Base-by-base conservation (phyloP, 2,888 invertebrate genomes). In the Petrolisthes manimaculis region DNA sequence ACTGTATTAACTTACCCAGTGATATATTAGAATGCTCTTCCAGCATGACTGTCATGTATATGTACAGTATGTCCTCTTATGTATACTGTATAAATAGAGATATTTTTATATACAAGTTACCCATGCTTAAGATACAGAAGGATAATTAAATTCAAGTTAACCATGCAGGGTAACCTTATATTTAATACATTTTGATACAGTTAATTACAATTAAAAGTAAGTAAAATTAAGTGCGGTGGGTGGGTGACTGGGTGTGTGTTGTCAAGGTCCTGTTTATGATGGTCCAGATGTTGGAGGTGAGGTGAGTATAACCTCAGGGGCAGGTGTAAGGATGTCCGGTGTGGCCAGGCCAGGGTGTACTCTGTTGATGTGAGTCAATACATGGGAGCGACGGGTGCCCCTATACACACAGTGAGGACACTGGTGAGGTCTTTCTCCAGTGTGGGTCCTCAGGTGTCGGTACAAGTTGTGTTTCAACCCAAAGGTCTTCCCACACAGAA, bases 341-440 rank as follows among this genome's bases (percentile, higher is more conserved):
- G 84, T 84, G 18, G 84, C 88, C 53, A 84, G 84, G 56, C 78
- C 69, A n/a, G 69, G 83, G 75, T 88, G 88, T 4, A 88, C 88
- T 80, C 88, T 84, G 80, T 84, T 84, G 53, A 88, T 84, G 79
- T 88, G 88, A 12, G 88, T 88, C 14, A 88, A 56, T 6, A 88
- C 88, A n/a, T 88, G 88, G 51, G 88, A 88, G 37, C 88, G 83
- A 4, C 88, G 88, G 24, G 88, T 78, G 2, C 88, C 88, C 61
- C 88, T 79, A 24, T 88, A 88, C 37, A 84, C 88, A 81, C 88
- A 88, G 81, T 88, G 88, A 18, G 88, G 88, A 74, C 88, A 88
- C 80, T 88, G 88, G 71, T 88, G 88, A n/a, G 88, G 88, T 24
- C 88, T 80, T 12, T 88, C 88, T 14, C 88, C 88, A 75, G 88